Base-by-base conservation (phyloP, 2,113 vertebrate genomes). In the Ceyx cyanopectus region DNA sequence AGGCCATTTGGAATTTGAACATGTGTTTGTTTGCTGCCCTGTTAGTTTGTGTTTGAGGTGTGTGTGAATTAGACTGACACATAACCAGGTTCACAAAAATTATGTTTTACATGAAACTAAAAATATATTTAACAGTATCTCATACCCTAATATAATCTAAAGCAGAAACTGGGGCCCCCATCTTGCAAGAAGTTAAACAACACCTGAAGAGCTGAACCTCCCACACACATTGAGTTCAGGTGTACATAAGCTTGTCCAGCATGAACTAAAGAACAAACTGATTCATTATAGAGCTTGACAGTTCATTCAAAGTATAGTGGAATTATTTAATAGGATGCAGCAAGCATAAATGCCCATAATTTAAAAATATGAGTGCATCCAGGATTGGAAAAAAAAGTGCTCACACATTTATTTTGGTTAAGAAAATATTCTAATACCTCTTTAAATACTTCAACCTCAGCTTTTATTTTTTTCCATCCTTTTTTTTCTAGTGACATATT, bases 1-100 rank as follows among this genome's bases (percentile, higher is more conserved):
- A 95, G 90, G 61, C 69, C 94, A 96, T 83, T 94, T 97, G 94
- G 96, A 97, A 97, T 96, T 94, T 89, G 80, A 95, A 68, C 30
- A 30, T 92, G 93, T 85, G 86, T 93, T 96, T 96, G 29, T 34
- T 34, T 37, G 37, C 79, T 94, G 82, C 82, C 60, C 34, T 80
- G 60, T 61, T 85, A 69, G 53, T 91, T 69, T 73, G n/a, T 85
- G 43, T 83, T 76, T 68, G 58, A 93, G 34, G 76, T 53, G 40
- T 92, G 53, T 70, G 60, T 41, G 65, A 95, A 93, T 93, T 51
- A 86, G 46, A 54, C 20, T 93, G 62, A 43, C 54, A 56, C 4
- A 13, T 74, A 85, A 60, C 56, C 9, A 17, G 78, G 85, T 66
- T 50, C 68, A 92, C 41, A 83, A 76, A 90, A 79, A 65, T 32